These are phyloP conservation scores for Oxyruncus cristatus DNA, from an alignment of 2,113 vertebrate genomes.

Conservation along the genomic window DNA sequence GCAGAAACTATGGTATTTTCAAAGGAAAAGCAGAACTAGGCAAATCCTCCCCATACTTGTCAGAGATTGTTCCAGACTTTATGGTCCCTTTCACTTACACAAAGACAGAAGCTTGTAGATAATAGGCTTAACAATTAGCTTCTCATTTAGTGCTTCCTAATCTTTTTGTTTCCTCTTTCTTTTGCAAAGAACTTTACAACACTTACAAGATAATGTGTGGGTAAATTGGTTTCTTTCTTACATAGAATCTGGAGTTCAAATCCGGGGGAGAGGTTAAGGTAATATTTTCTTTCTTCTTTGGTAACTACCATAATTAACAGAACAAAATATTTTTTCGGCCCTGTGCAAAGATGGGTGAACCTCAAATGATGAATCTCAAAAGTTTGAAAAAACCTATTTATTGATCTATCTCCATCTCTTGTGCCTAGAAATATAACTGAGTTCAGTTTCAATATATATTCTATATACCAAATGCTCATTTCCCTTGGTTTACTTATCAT, in stretches of 20 bases:
- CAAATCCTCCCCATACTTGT: background rate
- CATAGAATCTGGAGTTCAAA: background rate
- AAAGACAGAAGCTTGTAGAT: background rate
- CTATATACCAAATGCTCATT: background rate
- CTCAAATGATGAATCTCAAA: background rate
- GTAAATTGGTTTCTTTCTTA: background rate
- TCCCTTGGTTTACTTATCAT: background rate
- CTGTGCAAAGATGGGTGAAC: background rate
- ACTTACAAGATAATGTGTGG: background rate
- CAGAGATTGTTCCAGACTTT: background rate
- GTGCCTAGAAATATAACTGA: background rate
- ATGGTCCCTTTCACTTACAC: background rate
- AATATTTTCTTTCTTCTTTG: background rate
- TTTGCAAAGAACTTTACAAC: background rate
- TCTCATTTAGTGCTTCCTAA: background rate
- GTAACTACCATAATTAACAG: background rate
- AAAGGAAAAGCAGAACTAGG: background rate
- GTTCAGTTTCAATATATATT: background rate
- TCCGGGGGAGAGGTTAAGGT: background rate
- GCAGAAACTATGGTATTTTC: background rate
- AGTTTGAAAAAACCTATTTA: background rate
- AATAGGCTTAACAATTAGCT: background rate
- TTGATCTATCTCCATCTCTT: background rate
- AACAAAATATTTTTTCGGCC: background rate
- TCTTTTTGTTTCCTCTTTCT: background rate